phyloP scores from a whole-genome alignment of 2,888 invertebrate genomes.

The Siphlonurus alternatus region DNA sequence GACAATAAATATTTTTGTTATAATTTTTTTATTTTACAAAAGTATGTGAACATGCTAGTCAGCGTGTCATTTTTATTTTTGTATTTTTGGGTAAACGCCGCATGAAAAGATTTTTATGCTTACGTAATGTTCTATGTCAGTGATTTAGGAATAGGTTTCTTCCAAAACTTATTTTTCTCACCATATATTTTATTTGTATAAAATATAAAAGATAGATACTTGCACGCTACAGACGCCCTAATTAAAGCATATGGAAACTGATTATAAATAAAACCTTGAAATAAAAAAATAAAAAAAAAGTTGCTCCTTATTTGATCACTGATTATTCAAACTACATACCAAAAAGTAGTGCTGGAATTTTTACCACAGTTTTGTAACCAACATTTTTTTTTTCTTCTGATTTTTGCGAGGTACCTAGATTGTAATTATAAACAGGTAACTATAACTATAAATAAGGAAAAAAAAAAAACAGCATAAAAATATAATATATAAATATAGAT shows the following conservation, averaged over 20 bases:
- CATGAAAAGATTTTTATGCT: background rate
- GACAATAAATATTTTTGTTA: too few relatives aligned
- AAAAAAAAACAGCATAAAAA: background rate
- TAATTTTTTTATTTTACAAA: too few relatives aligned
- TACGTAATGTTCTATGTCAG: background rate
- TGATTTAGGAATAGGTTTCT: background rate
- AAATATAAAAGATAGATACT: background rate
- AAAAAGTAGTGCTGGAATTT: background rate
- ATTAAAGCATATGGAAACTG: background rate
- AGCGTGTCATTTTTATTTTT: too few relatives aligned
- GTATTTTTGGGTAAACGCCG: too few relatives aligned
- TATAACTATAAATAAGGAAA: background rate
- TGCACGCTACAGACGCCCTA: background rate
- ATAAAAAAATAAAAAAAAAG: background rate
- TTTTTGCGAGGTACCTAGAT: too few relatives aligned
- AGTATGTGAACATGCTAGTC: too few relatives aligned
- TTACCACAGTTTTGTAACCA: too few relatives aligned
- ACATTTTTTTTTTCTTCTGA: too few relatives aligned
- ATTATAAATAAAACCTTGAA: background rate
- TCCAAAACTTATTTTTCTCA: background rate
- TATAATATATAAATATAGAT: too few relatives aligned
- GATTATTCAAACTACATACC: background rate
- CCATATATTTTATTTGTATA: background rate
- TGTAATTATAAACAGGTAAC: background rate
- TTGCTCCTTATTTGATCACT: background rate